These are phyloP conservation scores for Lates calcarifer DNA, from an alignment of 2,113 vertebrate species.

Conservation along the genomic window DNA sequence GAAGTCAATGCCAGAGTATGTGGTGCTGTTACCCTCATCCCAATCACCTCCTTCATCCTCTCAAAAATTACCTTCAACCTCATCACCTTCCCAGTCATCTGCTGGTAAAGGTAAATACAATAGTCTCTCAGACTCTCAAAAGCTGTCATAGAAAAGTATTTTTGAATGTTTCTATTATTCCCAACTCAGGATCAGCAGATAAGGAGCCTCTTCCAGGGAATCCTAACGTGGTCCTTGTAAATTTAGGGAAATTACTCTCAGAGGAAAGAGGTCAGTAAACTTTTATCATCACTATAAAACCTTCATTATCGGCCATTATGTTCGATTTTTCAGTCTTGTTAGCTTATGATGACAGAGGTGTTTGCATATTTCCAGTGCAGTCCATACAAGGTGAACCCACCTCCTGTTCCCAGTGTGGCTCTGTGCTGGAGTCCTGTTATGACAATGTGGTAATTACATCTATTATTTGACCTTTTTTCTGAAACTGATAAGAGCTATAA, in stretches of 20 bases:
- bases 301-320: neutral
- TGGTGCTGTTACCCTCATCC: slow-evolving; percentile 52
- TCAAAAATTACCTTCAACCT: neutral
- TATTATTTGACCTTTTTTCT: neutral
- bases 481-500: neutral
- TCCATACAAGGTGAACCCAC: slow-evolving; percentile 55
- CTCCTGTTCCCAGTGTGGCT: slow-evolving; percentile 72
- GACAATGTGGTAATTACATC: slow-evolving; percentile 68
- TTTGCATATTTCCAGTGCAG: slow-evolving; percentile 65
- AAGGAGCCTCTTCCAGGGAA: slow-evolving; percentile 75
- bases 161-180: neutral
- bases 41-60: slow-evolving; percentile 3
- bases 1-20: slow-evolving; percentile 68
- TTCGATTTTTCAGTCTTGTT: slow-evolving; percentile 2
- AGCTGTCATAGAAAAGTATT: neutral
- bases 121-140: no score
- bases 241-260: slow-evolving; percentile 76
- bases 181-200: slow-evolving; percentile 42
- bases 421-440: slow-evolving; percentile 72
- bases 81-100: neutral
- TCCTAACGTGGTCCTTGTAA: slow-evolving; percentile 82
- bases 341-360: neutral
- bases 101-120: slow-evolving; percentile 28
- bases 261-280: slow-evolving; percentile 73
- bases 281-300: slow-evolving; percentile 25